These are phyloP conservation scores for Campylorhamphus procurvoides DNA, from an alignment of 2,113 vertebrate genomes.

Conservation along the genomic window DNA sequence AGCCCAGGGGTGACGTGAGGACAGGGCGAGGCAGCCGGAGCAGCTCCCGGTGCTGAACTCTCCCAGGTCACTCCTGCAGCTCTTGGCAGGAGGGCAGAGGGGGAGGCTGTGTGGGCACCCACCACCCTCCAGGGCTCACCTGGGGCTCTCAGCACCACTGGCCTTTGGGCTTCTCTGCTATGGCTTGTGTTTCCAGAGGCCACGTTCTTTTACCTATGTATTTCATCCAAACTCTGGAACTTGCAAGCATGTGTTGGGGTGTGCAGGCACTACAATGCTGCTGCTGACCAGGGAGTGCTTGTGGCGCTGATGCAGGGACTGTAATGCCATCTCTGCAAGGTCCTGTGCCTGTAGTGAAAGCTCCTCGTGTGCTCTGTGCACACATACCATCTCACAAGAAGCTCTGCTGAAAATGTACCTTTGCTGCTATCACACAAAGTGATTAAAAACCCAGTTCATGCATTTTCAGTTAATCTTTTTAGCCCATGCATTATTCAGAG, in stretches of 20 bases:
- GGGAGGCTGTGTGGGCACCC: fast-evolving
- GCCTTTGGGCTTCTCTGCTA: background rate
- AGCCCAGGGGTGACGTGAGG: background rate
- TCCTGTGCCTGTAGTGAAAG: background rate
- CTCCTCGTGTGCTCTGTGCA: fast-evolving
- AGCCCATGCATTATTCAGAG: background rate
- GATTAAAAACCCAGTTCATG: background rate
- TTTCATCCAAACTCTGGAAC: fast-evolving
- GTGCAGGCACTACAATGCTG: background rate
- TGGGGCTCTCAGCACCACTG: fast-evolving
- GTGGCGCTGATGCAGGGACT: background rate
- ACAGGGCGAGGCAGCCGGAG: conserved; percentile 45
- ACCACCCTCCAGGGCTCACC: fast-evolving
- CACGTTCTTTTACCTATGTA: background rate
- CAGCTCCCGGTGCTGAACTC: conserved; percentile 27
- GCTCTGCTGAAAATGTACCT: background rate
- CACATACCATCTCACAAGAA: background rate
- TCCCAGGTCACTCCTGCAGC: conserved; percentile 13
- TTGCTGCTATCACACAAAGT: background rate
- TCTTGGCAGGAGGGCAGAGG: background rate
- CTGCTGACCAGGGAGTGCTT: background rate
- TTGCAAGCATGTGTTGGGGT: too few relatives aligned
- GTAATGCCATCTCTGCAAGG: background rate
- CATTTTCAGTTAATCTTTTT: conserved; percentile 5
- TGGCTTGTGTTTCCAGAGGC: background rate